phyloP scores from a whole-genome alignment of 1,140 invertebrate genomes.

The Choristoneura fumiferana region DNA sequence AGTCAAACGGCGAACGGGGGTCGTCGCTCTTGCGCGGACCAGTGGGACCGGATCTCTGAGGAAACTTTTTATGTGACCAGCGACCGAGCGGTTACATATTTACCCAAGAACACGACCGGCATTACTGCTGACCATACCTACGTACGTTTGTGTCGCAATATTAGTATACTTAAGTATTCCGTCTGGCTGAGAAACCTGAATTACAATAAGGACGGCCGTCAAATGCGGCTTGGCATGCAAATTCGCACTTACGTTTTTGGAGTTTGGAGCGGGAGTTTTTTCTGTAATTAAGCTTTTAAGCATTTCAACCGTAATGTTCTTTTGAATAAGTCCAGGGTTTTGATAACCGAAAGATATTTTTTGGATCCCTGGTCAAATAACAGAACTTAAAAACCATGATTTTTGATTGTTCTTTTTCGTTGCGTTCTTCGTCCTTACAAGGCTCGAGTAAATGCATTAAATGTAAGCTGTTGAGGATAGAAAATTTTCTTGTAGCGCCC shows the following conservation, averaged over 20 bases:
- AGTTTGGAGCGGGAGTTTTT: not conserved
- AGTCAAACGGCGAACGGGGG: constrained; percentile 65
- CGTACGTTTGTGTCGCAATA: not conserved
- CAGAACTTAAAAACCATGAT: too few relatives aligned
- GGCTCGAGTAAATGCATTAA: too few relatives aligned
- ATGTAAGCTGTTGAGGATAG: too few relatives aligned
- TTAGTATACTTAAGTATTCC: constrained; percentile 1
- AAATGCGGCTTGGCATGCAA: not conserved
- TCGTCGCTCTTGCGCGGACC: constrained; percentile 68
- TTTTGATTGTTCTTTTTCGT: too few relatives aligned
- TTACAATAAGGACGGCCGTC: not conserved
- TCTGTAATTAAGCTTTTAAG: too few relatives aligned
- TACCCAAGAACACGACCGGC: constrained; percentile 56
- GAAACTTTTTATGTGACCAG: constrained; percentile 70
- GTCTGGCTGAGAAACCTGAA: not conserved
- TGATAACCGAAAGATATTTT: too few relatives aligned
- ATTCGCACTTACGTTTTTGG: constrained; percentile 3
- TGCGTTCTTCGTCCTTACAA: too few relatives aligned
- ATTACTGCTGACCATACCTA: constrained; percentile 26
- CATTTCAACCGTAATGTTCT: too few relatives aligned
- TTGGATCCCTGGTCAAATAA: too few relatives aligned
- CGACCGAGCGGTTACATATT: constrained; percentile 58
- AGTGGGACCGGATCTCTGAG: constrained; percentile 67
- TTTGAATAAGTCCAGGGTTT: too few relatives aligned
- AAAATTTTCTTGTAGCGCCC: too few relatives aligned